Evolutionary conservation across 2,888 invertebrate genomes (phyloP).

Genomic region (Schrankia costaestrigalis): DNA sequence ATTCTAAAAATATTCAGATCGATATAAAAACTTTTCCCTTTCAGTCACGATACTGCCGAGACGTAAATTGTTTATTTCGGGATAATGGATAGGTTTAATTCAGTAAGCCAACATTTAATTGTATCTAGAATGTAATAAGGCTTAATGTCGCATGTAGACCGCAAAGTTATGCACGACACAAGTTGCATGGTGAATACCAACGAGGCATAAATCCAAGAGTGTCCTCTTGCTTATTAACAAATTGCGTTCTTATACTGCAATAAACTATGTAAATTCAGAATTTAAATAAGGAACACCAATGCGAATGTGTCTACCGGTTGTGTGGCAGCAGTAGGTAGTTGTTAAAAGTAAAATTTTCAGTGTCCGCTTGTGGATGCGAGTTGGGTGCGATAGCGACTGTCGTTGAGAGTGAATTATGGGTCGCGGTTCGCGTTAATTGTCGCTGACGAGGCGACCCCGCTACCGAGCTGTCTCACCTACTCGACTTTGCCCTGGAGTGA

Average conservation of each 20-base stretch:
- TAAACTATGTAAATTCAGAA: constrained; percentile 70
- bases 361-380: constrained; percentile 38
- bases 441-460: constrained; percentile 44
- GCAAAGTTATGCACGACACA: constrained; percentile 29
- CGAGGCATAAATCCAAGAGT: constrained; percentile 48
- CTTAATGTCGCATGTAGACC: constrained; percentile 11
- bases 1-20: constrained; percentile 27
- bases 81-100: constrained; percentile 30
- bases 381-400: constrained; percentile 47
- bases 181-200: constrained; percentile 35
- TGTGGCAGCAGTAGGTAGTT: constrained; percentile 40
- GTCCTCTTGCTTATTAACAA: constrained; percentile 57
- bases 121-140: constrained; percentile 19
- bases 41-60: constrained; percentile 19
- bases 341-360: constrained; percentile 54
- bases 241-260: constrained; percentile 68
- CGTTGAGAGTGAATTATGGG: constrained; percentile 57
- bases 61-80: constrained; percentile 27
- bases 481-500: constrained; percentile 24
- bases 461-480: constrained; percentile 19
- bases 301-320: constrained; percentile 36
- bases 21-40: constrained; percentile 26
- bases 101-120: constrained; percentile 26
- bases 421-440: constrained; percentile 58
- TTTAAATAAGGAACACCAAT: constrained; percentile 67